These are phyloP conservation scores for Symphodus melops DNA, from an alignment of 2,113 vertebrate genomes.

Conservation along the genomic window DNA sequence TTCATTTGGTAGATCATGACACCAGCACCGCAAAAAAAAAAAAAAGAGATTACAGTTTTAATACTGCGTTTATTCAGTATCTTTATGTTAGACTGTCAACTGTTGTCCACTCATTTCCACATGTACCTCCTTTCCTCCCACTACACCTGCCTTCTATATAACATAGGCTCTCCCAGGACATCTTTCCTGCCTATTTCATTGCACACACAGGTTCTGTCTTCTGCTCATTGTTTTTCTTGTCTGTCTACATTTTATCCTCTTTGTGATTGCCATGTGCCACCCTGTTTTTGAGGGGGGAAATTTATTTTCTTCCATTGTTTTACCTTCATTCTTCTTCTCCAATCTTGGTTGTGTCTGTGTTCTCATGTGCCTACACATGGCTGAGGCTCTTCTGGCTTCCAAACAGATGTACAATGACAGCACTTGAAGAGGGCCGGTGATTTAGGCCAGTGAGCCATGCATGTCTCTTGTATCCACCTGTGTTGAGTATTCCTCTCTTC, in stretches of 20 bases:
- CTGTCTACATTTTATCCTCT: constrained; percentile 9
- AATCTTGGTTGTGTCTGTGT: constrained; percentile 11
- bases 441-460: constrained; percentile 77
- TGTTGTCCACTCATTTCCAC: not conserved
- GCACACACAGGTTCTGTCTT: too few relatives aligned
- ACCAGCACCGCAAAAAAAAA: not conserved
- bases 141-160: not conserved
- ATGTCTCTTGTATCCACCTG: constrained; percentile 65
- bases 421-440: constrained; percentile 70
- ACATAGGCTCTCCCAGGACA: not conserved
- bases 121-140: not conserved
- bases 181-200: constrained; percentile 1
- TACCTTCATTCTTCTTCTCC: constrained; percentile 19
- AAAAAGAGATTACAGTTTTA: constrained; percentile 9
- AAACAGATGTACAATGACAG: constrained; percentile 79
- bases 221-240: not conserved
- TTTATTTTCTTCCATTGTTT: constrained; percentile 1
- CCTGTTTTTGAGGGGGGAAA: constrained; percentile 4
- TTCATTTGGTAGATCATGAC: constrained; percentile 33
- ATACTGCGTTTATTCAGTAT: not conserved
- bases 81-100: too few relatives aligned
- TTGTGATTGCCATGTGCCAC: not conserved
- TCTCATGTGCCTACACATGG: constrained; percentile 15
- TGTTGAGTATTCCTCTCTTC: constrained; percentile 48
- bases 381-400: constrained; percentile 41